phyloP scores from a whole-genome alignment of 2,888 invertebrate species.

The Gibbula magus region DNA sequence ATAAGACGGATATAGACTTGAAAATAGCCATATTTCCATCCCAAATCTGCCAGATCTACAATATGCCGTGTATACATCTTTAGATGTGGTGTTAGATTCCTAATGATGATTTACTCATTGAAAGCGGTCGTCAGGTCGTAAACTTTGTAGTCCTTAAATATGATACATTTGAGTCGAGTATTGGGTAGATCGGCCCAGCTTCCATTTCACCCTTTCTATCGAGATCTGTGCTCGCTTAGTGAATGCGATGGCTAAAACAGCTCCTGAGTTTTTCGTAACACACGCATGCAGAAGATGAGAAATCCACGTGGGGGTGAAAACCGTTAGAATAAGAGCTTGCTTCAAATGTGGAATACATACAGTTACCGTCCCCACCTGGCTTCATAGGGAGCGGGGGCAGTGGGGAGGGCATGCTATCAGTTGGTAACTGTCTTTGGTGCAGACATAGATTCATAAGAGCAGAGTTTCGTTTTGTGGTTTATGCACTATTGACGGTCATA shows the following conservation, averaged over 20 bases:
- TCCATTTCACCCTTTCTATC: background rate
- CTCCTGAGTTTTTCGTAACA: background rate
- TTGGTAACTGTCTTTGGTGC: background rate
- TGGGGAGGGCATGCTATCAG: background rate
- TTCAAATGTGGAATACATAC: background rate
- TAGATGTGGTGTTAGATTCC: conserved; percentile 4
- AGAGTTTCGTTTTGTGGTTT: too few species aligned
- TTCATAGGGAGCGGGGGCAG: background rate
- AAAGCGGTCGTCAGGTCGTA: conserved; percentile 9
- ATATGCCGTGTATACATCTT: background rate
- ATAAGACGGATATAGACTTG: background rate
- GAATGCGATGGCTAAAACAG: conserved; percentile 4
- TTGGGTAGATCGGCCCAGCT: conserved; percentile 6
- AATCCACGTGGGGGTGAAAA: background rate
- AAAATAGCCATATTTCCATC: background rate
- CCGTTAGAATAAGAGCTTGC: conserved; percentile 2
- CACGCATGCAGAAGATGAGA: conserved; percentile 2
- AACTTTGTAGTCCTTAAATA: conserved; percentile 10
- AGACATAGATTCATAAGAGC: background rate
- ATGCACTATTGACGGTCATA: too few species aligned
- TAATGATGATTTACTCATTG: conserved; percentile 14
- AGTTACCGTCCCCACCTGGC: background rate
- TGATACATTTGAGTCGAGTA: conserved; percentile 1
- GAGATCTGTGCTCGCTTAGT: background rate
- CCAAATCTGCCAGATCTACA: too few species aligned